These are phyloP conservation scores for Stenodera caucasica DNA, from an alignment of 2,888 invertebrate species.

Conservation along the genomic window DNA sequence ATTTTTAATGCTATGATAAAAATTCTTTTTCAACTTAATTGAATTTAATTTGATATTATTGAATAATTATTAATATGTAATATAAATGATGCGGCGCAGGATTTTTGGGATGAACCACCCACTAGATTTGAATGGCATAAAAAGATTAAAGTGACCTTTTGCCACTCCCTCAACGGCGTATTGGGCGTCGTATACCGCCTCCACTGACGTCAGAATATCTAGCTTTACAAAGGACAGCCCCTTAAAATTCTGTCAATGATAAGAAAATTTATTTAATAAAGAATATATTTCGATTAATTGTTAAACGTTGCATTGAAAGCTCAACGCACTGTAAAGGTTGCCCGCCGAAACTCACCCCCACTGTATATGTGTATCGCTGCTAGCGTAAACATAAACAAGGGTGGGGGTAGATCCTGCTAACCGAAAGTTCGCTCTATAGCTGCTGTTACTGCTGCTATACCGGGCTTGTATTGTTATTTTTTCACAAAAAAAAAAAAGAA, in stretches of 20 bases:
- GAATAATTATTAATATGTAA: background rate
- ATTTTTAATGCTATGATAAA: too few relatives aligned
- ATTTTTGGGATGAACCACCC: conserved; percentile 53
- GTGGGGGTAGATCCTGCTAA: conserved; percentile 42
- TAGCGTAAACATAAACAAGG: conserved; percentile 55
- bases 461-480: background rate
- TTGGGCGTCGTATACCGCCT: conserved; percentile 54
- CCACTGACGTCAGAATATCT: conserved; percentile 55
- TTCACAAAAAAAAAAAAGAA: too few relatives aligned
- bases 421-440: conserved; percentile 21
- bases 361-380: conserved; percentile 51
- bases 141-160: conserved; percentile 57
- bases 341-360: conserved; percentile 34
- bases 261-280: conserved; percentile 40
- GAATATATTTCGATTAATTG: conserved; percentile 28
- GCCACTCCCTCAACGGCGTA: conserved; percentile 56
- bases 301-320: conserved; percentile 14
- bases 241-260: conserved; percentile 46
- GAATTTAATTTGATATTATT: background rate
- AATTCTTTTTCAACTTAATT: background rate
- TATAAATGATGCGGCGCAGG: conserved; percentile 47
- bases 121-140: conserved; percentile 57
- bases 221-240: conserved; percentile 51
- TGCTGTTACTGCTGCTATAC: background rate
- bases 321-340: conserved; percentile 31